Evolutionary conservation across 2,797 vertebrate species (phyloP).

Genomic region (Alectoris magna): DNA sequence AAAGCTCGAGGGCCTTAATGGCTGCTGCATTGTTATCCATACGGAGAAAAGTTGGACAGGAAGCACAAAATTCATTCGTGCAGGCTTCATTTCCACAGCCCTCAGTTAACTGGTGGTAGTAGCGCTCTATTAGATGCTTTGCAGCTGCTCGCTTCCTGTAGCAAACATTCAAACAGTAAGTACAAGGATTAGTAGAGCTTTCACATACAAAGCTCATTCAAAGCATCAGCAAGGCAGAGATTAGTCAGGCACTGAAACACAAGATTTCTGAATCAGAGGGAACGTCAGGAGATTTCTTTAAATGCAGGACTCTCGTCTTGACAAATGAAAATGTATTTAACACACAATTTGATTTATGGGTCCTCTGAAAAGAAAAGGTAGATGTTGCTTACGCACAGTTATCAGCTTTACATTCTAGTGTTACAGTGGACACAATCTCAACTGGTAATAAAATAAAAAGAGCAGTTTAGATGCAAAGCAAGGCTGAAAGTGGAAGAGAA

Average conservation of each 20-base stretch:
- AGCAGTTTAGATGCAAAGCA: slow-evolving; percentile 26
- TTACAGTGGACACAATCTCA: neutral
- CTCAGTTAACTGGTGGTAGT: slow-evolving; percentile 99
- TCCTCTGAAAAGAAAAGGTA: neutral
- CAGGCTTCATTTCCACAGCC: slow-evolving; percentile 99
- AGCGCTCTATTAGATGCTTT: slow-evolving; percentile 99
- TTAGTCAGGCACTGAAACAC: slow-evolving; percentile 76
- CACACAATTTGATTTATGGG: neutral
- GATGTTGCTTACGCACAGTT: neutral
- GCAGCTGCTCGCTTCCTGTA: slow-evolving; percentile 99
- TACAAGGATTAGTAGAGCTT: slow-evolving; percentile 82
- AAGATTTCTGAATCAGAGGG: slow-evolving; percentile 53
- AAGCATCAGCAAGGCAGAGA: slow-evolving; percentile 73
- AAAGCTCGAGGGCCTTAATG: slow-evolving; percentile 97
- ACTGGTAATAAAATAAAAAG: neutral
- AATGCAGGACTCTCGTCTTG: slow-evolving; percentile 14
- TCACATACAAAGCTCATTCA: slow-evolving; percentile 74
- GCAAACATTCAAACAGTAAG: slow-evolving; percentile 86
- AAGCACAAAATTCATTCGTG: slow-evolving; percentile 98
- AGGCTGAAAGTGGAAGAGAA: neutral
- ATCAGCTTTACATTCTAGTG: neutral
- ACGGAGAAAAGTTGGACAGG: slow-evolving; percentile 90
- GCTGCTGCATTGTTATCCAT: slow-evolving; percentile 98
- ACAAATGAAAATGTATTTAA: slow-evolving; percentile 13
- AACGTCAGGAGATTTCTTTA: slow-evolving; percentile 19